Conservation (phyloP, 2,113 vertebrate genomes). For the Rhinoptilus africanus region DNA sequence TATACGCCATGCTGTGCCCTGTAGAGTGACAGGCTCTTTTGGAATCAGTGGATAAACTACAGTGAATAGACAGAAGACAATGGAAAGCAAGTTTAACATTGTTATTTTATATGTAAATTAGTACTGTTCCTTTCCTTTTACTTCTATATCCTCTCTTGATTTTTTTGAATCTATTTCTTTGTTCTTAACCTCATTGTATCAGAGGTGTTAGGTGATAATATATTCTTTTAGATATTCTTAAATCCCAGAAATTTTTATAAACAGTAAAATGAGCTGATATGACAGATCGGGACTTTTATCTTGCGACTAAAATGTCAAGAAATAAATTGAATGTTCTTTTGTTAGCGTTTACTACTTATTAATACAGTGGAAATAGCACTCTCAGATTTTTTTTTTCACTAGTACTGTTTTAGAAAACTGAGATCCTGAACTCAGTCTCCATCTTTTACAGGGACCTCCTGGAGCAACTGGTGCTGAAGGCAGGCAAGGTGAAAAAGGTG, state of each 20-base stretch:
- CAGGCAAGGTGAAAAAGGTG: conserved; percentile 96
- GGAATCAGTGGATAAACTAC: background rate
- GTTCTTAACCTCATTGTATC: background rate
- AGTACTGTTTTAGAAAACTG: background rate
- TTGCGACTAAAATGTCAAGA: background rate
- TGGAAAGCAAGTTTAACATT: background rate
- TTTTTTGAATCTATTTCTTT: background rate
- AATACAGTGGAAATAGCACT: background rate
- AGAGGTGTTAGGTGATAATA: background rate
- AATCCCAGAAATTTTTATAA: background rate
- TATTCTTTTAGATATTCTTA: background rate
- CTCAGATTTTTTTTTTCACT: background rate
- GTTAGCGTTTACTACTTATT: background rate
- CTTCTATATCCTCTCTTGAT: background rate
- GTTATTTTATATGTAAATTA: background rate
- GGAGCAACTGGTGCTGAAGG: conserved; percentile 90
- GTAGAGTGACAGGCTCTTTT: background rate
- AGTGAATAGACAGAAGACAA: background rate
- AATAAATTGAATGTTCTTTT: background rate
- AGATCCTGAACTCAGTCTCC: background rate
- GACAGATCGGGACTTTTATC: background rate
- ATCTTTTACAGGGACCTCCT: conserved; percentile 85
- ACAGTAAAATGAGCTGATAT: background rate
- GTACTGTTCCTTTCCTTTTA: background rate
- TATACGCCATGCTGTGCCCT: background rate